phyloP scores from a whole-genome alignment of 2,113 vertebrate species.

The Circaetus cinerascens region DNA sequence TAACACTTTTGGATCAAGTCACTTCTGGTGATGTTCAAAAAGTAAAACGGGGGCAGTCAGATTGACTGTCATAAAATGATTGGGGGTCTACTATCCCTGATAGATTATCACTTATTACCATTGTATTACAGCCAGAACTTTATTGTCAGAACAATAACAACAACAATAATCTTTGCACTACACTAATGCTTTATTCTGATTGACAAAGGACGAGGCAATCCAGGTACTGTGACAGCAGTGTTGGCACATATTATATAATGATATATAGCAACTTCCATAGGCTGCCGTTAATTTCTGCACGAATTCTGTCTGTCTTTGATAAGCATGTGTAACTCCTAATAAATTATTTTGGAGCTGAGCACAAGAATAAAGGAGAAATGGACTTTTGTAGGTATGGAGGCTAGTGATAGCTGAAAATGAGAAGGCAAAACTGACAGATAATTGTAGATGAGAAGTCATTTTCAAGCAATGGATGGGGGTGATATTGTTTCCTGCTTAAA shows the following conservation, averaged over 20 bases:
- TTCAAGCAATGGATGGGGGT: background rate
- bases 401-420: constrained; percentile 27
- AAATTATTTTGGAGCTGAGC: constrained; percentile 1
- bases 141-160: background rate
- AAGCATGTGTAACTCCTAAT: constrained; percentile 11
- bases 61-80: background rate
- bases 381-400: background rate
- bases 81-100: background rate
- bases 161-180: background rate
- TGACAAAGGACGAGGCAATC: background rate
- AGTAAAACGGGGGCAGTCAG: background rate
- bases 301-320: constrained; percentile 41
- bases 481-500: constrained; percentile 23
- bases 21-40: background rate
- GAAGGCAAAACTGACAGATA: constrained; percentile 20
- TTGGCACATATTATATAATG: background rate
- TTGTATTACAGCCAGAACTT: background rate
- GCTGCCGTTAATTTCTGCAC: constrained; percentile 15
- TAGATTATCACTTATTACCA: background rate
- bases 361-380: constrained; percentile 21
- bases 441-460: constrained; percentile 30
- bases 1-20: background rate
- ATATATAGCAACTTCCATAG: background rate
- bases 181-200: background rate
- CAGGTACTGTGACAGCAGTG: background rate